A percentile compares a stretch with the other conserved stretches of the same genome.
Evolutionary conservation across 2,113 vertebrate genomes (phyloP).

Genomic region (Barnardius zonarius): DNA sequence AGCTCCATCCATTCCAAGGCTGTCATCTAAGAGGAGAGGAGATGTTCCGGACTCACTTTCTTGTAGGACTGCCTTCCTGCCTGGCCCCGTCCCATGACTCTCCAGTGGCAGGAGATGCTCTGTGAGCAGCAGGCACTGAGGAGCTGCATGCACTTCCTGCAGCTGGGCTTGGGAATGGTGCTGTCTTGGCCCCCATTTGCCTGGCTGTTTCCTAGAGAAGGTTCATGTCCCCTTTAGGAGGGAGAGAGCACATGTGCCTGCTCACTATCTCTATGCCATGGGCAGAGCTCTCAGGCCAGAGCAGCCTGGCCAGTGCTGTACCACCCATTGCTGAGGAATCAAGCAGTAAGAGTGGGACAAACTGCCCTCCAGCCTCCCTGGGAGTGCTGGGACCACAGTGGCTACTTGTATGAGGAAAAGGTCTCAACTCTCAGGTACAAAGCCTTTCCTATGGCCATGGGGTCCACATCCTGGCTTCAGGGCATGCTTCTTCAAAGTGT

Average conservation of each 20-base stretch:
- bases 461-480: background rate
- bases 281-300: background rate
- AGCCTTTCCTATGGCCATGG: background rate
- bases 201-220: background rate
- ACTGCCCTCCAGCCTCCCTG: background rate
- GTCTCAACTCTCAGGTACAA: background rate
- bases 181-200: background rate
- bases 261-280: fast-evolving
- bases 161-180: background rate
- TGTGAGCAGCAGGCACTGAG: background rate
- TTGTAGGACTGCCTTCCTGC: background rate
- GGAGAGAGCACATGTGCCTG: background rate
- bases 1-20: background rate
- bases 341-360: background rate
- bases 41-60: background rate
- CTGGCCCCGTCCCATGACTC: fast-evolving
- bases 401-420: background rate
- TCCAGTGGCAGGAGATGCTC: background rate
- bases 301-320: background rate
- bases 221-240: too few species aligned
- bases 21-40: background rate
- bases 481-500: background rate
- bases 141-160: background rate
- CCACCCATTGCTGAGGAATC: background rate
- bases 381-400: background rate